Evolutionary conservation across 2,113 vertebrate genomes (phyloP), one percentile per base, ranked within the genome.

Genomic region (Marmota flaviventris): DNA sequence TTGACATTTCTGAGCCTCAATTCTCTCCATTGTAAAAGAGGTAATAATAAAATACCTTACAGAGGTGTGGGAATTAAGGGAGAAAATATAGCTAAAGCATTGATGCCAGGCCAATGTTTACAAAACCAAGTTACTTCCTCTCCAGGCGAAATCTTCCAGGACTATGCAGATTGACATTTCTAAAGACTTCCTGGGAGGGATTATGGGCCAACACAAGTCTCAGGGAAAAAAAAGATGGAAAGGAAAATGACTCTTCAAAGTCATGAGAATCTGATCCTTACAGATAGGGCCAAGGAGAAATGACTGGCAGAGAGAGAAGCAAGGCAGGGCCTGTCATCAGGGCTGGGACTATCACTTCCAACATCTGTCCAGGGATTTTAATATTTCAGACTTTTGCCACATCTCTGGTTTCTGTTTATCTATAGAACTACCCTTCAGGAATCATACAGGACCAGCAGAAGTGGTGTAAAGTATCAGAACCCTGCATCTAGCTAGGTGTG

Each of bases 341-440:
- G 39, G 29, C 78, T 85, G 37, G 78, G 29, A 45, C 24, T n/a
- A 69, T 87, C 13, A 63, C 25, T 25, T 2, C 4, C 72, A 86
- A 65, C 0, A 25, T 72, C 24, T 85, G 25, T 72, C 22, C 17
- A 25, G n/a, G 56, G 42, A 76, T 91, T 84, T 82, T 61, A 85
- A 76, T 72, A 53, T 85, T 90, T 83, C 70, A 92, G 88, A 90
- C 13, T 83, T 97, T 77, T 83, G 79, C 32, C 39, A 82, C 61
- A 86, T 94, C 16, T 92, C 77, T 76, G 51, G 85, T 58, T 93
- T 81, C 22, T 17, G 11, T 90, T 89, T 85, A 72, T 69, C 32
- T 18, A n/a, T 32, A 81, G 76, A 87, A 77, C 8, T 7, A 79
- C 16, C 42, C 39, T 48, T 39, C 77, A 75, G 51, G 58, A 81